These are phyloP conservation scores for Gymnodraco acuticeps DNA, from an alignment of 2,797 vertebrate genomes.

Conservation along the genomic window DNA sequence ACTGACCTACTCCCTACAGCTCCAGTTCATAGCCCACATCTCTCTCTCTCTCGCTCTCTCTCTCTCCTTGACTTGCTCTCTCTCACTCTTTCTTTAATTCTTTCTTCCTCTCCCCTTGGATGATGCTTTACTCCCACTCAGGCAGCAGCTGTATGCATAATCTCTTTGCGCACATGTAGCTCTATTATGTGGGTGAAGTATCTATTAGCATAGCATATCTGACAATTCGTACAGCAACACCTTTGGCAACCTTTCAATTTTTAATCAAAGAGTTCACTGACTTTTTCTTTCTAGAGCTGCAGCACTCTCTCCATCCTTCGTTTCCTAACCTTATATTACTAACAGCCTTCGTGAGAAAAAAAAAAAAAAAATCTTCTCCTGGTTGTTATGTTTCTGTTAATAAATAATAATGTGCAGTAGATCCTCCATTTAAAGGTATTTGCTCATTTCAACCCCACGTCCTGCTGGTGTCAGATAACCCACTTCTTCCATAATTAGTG, in stretches of 20 bases:
- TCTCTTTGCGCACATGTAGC: conserved; percentile 55
- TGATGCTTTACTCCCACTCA: conserved; percentile 74
- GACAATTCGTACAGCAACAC: conserved; percentile 48
- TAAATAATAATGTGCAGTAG: conserved; percentile 8
- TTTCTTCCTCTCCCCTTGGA: conserved; percentile 55
- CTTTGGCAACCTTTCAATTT: conserved; percentile 46
- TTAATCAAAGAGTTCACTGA: conserved; percentile 38
- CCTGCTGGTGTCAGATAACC: conserved; percentile 22
- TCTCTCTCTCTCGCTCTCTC: conserved; percentile 39
- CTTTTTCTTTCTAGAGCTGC: conserved; percentile 26
- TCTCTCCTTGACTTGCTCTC: not conserved
- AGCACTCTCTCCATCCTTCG: conserved; percentile 12
- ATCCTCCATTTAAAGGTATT: conserved; percentile 22
- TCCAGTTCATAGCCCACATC: conserved; percentile 47
- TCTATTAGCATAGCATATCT: conserved; percentile 67
- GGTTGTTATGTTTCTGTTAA: conserved; percentile 26
- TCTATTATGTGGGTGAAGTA: conserved; percentile 61
- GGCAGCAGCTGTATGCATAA: conserved; percentile 76
- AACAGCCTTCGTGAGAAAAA: conserved; percentile 21
- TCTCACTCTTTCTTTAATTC: conserved; percentile 46
- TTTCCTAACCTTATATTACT: conserved; percentile 39
- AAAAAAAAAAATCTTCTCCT: not conserved
- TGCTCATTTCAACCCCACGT: conserved; percentile 29
- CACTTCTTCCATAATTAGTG: conserved; percentile 39
- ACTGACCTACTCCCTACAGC: conserved; percentile 80